These are phyloP conservation scores for Oasisia sp. DNA, from an alignment of 2,888 invertebrate species.

Conservation along the genomic window DNA sequence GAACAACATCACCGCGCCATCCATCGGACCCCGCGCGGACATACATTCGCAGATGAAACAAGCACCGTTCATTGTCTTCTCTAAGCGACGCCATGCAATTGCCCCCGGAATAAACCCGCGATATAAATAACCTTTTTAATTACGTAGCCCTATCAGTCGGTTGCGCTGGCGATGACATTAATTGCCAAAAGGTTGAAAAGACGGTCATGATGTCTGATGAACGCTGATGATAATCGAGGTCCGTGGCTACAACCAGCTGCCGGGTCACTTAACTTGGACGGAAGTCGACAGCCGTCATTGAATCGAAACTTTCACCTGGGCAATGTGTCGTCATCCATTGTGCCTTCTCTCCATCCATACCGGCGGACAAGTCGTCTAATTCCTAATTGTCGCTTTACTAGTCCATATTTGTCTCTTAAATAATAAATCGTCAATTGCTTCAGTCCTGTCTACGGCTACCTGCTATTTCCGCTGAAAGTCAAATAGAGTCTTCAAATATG, in stretches of 20 bases:
- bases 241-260: not conserved
- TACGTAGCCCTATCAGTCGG: not conserved
- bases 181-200: not conserved
- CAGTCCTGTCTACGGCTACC: not conserved
- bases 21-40: not conserved
- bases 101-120: not conserved
- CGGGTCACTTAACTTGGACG: not conserved
- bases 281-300: not conserved
- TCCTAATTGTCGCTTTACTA: not conserved
- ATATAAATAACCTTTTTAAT: not conserved
- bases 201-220: not conserved
- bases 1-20: not conserved
- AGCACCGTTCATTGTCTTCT: not conserved
- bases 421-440: not conserved
- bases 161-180: not conserved
- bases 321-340: too few species aligned
- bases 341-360: too few species aligned
- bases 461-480: not conserved
- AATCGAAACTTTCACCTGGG: too few species aligned
- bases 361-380: not conserved
- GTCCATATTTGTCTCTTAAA: not conserved
- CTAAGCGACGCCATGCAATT: not conserved
- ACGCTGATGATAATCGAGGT: not conserved
- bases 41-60: not conserved
- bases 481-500: not conserved